Evolutionary conservation across 2,113 vertebrate species (phyloP).

Genomic region (Grus americana): DNA sequence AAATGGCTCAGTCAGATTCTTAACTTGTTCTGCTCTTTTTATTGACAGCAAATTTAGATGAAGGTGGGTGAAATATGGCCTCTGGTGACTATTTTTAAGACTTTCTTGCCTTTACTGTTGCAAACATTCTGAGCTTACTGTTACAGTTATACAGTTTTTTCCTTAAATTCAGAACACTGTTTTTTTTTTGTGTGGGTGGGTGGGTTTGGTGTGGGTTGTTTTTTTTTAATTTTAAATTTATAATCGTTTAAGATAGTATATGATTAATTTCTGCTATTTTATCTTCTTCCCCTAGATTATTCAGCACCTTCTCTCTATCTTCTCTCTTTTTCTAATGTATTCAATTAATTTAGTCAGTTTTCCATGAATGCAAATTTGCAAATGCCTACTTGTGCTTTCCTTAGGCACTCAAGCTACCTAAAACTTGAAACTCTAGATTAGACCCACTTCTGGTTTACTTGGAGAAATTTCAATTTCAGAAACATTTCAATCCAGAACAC

Average conservation of each 20-base stretch:
- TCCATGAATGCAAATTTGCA: not conserved
- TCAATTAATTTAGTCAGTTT: not conserved
- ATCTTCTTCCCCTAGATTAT: not conserved
- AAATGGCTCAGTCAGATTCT: not conserved
- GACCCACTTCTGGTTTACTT: not conserved
- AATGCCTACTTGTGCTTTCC: not conserved
- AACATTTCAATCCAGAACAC: not conserved
- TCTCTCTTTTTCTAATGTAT: not conserved
- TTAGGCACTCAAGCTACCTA: not conserved
- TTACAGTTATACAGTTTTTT: not conserved
- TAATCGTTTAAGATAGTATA: not conserved
- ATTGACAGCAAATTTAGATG: not conserved
- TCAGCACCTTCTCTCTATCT: not conserved
- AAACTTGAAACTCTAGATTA: not conserved
- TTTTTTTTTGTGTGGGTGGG: too few species aligned
- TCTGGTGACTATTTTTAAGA: not conserved
- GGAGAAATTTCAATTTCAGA: not conserved
- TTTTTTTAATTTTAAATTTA: not conserved
- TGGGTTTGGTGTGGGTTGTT: not conserved
- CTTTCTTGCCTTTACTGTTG: not conserved
- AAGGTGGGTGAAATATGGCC: not conserved
- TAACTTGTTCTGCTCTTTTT: not conserved
- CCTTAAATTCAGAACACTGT: not conserved
- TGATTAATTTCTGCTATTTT: not conserved
- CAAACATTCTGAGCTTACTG: not conserved